A percentile compares a stretch with the other conserved stretches of the same genome.
These are phyloP conservation scores for Girardinus metallicus DNA, from an alignment of 2,797 vertebrate genomes.

Conservation along the genomic window DNA sequence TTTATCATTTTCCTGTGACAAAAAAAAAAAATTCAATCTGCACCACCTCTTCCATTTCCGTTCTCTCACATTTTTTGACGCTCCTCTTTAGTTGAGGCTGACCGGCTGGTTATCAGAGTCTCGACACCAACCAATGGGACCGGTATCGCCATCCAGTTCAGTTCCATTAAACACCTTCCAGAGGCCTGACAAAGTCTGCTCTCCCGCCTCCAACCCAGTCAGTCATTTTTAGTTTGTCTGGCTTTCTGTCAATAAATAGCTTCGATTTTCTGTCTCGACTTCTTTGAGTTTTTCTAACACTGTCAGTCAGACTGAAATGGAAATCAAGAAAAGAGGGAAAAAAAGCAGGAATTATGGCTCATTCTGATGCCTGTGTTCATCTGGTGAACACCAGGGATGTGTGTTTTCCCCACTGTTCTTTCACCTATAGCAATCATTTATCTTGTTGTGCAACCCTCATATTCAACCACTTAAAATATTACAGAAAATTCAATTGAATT, in stretches of 20 bases:
- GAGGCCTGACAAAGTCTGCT: constrained; percentile 30
- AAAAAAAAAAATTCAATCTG: constrained; percentile 45
- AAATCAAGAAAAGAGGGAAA: not conserved
- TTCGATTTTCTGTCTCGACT: constrained; percentile 48
- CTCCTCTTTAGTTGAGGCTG: constrained; percentile 50
- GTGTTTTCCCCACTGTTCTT: not conserved
- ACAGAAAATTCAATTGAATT: too few species aligned
- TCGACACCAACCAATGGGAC: constrained; percentile 42
- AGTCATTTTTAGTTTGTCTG: constrained; percentile 54
- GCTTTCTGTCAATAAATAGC: constrained; percentile 39
- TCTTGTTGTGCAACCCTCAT: too few species aligned
- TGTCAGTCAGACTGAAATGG: constrained; percentile 13
- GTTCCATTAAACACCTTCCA: constrained; percentile 51
- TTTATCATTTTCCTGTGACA: constrained; percentile 49
- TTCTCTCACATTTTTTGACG: constrained; percentile 33
- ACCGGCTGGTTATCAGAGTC: constrained; percentile 71
- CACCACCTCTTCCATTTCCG: constrained; percentile 39
- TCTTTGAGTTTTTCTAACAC: constrained; percentile 40
- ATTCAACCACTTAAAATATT: too few species aligned
- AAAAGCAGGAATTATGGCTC: not conserved
- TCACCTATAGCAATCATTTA: not conserved
- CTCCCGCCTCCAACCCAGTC: constrained; percentile 38
- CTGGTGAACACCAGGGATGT: not conserved
- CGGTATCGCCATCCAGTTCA: constrained; percentile 55
- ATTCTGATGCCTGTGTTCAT: not conserved